These are phyloP conservation scores for Dipodomys spectabilis DNA, from an alignment of 2,113 vertebrate species.

Conservation along the genomic window DNA sequence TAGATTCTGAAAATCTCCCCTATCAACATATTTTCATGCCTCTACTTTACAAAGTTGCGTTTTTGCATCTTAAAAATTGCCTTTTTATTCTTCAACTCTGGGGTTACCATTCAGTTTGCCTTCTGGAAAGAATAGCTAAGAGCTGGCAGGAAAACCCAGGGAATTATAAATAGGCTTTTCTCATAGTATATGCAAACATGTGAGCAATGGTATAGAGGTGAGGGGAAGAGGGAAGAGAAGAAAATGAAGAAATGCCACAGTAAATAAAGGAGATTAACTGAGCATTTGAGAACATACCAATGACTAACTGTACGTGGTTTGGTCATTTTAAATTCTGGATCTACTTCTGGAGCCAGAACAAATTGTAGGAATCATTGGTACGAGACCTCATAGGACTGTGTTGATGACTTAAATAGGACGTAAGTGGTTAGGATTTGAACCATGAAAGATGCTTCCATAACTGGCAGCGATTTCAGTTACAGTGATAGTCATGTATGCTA, in stretches of 20 bases:
- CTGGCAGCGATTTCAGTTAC: not conserved
- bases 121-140: not conserved
- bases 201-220: not conserved
- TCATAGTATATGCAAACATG: not conserved
- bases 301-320: not conserved
- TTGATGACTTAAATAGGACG: too few relatives aligned
- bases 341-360: not conserved
- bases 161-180: not conserved
- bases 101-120: not conserved
- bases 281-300: not conserved
- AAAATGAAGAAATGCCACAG: not conserved
- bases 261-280: not conserved
- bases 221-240: not conserved
- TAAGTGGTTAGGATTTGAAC: not conserved
- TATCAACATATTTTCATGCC: not conserved
- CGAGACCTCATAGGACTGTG: not conserved
- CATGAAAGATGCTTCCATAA: not conserved
- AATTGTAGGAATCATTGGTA: not conserved
- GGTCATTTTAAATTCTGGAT: not conserved
- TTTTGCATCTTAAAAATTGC: conserved; percentile 19
- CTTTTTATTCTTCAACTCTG: conserved; percentile 4
- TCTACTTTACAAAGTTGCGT: not conserved
- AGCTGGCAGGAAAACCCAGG: not conserved
- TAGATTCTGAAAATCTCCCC: not conserved
- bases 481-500: not conserved